Conservation (phyloP, 2,113 vertebrate genomes). For the Anas platyrhynchos region DNA sequence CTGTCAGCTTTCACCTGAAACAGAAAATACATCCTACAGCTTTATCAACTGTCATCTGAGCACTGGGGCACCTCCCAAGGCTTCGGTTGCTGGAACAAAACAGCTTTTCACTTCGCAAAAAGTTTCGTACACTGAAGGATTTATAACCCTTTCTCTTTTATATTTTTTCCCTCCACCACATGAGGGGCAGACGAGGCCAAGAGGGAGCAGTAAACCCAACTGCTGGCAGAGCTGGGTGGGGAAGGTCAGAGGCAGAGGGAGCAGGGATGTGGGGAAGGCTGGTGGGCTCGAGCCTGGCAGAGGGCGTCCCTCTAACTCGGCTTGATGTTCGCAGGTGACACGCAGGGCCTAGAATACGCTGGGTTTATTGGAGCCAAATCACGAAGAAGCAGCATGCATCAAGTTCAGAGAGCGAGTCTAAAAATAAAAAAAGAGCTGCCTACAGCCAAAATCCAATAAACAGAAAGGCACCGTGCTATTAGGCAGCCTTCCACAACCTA, state of each 20-base stretch:
- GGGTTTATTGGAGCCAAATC: background rate
- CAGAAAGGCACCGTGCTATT: background rate
- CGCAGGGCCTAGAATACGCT: fast-evolving
- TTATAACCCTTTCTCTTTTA: background rate
- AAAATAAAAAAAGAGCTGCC: background rate
- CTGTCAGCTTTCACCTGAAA: background rate
- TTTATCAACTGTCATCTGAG: background rate
- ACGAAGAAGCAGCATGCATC: background rate
- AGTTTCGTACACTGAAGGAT: background rate
- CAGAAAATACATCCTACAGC: background rate
- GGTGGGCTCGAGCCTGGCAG: background rate
- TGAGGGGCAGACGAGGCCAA: background rate
- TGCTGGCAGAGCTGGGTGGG: background rate
- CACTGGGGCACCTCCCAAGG: background rate
- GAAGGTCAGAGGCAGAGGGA: background rate
- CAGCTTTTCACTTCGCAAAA: background rate
- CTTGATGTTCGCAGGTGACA: fast-evolving
- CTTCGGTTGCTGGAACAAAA: background rate
- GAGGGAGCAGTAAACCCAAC: background rate
- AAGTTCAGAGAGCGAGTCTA: background rate
- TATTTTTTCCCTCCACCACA: background rate
- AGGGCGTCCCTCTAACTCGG: background rate
- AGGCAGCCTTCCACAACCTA: background rate
- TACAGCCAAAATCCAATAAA: background rate
- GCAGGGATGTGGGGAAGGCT: background rate